Percentiles rank a stretch among this genome's conserved stretches.
Evolutionary conservation across 2,888 invertebrate species (phyloP).

Genomic region (Sicus ferrugineus): DNA sequence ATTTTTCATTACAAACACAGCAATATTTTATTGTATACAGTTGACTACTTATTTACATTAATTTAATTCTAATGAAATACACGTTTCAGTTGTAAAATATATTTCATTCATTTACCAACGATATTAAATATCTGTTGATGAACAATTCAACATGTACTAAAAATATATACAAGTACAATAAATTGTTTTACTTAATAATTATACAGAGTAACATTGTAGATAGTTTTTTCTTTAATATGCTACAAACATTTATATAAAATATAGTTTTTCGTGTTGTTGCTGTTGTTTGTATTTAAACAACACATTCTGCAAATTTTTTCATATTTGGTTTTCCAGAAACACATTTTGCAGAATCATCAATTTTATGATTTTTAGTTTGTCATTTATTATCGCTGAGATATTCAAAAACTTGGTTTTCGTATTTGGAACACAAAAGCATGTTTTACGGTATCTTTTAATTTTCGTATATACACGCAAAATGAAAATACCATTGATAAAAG

Average conservation of each 20-base stretch:
- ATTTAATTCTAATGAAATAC: constrained; percentile 13
- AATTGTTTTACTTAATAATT: constrained; percentile 14
- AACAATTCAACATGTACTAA: constrained; percentile 16
- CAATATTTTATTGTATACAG: constrained; percentile 9
- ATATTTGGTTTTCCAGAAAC: too few species aligned
- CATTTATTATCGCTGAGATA: too few species aligned
- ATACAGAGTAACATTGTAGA: constrained; percentile 1
- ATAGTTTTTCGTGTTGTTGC: constrained; percentile 30
- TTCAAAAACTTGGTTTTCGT: too few species aligned
- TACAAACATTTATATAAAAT: constrained; percentile 35
- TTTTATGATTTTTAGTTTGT: too few species aligned
- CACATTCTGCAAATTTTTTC: too few species aligned
- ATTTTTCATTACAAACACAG: neutral
- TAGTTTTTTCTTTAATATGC: constrained; percentile 26
- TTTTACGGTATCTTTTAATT: too few species aligned
- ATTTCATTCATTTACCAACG: constrained; percentile 30
- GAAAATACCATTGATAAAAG: too few species aligned
- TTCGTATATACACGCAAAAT: too few species aligned
- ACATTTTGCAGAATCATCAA: too few species aligned
- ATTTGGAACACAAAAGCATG: too few species aligned
- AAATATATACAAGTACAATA: constrained; percentile 17
- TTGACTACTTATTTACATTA: constrained; percentile 17
- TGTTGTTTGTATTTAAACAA: too few species aligned
- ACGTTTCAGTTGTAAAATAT: constrained; percentile 9
- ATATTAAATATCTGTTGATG: constrained; percentile 11